These are phyloP conservation scores for pig (Sus scrofa) DNA, from an alignment of 2,113 vertebrate species.

Conservation along the genomic window DNA sequence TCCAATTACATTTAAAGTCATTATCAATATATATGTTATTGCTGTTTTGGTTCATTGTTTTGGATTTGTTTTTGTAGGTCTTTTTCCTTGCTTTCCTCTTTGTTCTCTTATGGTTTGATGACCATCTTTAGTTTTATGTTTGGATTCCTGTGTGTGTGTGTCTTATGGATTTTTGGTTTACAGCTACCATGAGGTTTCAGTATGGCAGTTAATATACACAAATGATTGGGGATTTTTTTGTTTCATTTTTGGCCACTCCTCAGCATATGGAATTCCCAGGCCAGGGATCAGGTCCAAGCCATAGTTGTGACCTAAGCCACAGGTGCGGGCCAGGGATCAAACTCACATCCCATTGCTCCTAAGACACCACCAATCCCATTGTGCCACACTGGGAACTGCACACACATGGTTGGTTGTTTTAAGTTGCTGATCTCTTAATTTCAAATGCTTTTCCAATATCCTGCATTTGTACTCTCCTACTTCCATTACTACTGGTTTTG, in stretches of 20 bases:
- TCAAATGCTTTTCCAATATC: neutral
- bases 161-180: neutral
- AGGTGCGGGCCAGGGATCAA: too few relatives aligned
- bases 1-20: neutral
- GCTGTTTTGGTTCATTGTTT: neutral
- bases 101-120: neutral
- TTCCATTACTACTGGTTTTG: neutral
- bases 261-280: too few relatives aligned
- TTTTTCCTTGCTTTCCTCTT: neutral
- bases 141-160: neutral
- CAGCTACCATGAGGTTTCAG: neutral
- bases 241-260: too few relatives aligned
- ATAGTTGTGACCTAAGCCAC: too few relatives aligned
- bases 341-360: too few relatives aligned
- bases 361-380: too few relatives aligned
- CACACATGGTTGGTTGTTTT: neutral
- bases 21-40: neutral
- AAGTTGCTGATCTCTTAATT: neutral
- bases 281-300: too few relatives aligned
- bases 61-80: neutral
- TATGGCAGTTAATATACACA: neutral
- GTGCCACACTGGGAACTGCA: neutral
- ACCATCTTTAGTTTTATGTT: neutral
- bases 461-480: neutral
- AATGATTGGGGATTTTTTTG: too few relatives aligned